These are phyloP conservation scores for Anabacerthia variegaticeps DNA, from an alignment of 2,797 vertebrate species.

Conservation along the genomic window DNA sequence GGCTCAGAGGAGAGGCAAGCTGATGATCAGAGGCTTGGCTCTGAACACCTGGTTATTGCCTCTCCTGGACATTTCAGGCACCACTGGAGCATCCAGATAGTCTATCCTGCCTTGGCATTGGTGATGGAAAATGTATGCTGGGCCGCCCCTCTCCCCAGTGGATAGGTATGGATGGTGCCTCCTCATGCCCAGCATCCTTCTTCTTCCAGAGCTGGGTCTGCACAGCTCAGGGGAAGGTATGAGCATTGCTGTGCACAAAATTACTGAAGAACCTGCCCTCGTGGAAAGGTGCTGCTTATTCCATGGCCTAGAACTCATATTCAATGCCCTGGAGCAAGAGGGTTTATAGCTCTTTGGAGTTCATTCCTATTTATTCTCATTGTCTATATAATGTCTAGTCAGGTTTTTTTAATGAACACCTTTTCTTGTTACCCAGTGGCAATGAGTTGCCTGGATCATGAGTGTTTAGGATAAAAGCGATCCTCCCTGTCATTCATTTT, in stretches of 20 bases:
- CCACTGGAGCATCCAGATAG: accelerated
- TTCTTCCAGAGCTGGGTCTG: neutral
- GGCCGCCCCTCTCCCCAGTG: neutral
- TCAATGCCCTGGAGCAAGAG: neutral
- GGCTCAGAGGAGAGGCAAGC: neutral
- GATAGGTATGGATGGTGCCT: neutral
- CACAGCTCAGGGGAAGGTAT: neutral
- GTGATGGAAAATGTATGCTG: neutral
- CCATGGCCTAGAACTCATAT: neutral
- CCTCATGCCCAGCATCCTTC: neutral
- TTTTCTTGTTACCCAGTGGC: neutral
- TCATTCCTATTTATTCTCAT: neutral
- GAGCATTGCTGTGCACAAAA: neutral
- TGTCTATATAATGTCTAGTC: neutral
- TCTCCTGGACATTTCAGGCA: neutral
- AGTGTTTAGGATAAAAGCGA: neutral
- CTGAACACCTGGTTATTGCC: neutral
- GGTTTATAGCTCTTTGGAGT: neutral
- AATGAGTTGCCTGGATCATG: neutral
- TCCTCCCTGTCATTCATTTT: neutral
- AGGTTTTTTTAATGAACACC: neutral
- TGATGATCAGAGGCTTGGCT: neutral
- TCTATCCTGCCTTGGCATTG: neutral
- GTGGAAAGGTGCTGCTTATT: neutral
- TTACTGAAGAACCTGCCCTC: neutral